Conservation (phyloP, 2,888 invertebrate genomes). For the Archips xylosteana region DNA sequence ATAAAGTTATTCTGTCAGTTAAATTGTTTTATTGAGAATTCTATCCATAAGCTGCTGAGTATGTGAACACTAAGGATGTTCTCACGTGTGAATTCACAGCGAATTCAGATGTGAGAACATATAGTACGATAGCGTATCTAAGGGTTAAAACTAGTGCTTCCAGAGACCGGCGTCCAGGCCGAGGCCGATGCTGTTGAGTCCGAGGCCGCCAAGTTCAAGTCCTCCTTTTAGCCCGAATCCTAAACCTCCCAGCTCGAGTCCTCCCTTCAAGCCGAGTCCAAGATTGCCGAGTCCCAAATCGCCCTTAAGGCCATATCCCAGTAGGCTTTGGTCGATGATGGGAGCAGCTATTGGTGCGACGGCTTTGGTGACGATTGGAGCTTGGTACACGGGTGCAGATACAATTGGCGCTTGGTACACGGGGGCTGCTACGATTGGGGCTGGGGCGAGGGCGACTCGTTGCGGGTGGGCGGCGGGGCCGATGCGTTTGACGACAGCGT, state of each 20-base stretch:
- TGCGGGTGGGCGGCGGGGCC: constrained; percentile 73
- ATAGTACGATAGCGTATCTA: constrained; percentile 45
- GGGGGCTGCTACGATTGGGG: constrained; percentile 46
- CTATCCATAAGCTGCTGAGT: constrained; percentile 43
- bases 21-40: constrained; percentile 45
- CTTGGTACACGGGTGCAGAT: constrained; percentile 29
- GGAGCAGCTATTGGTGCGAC: constrained; percentile 46
- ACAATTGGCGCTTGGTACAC: constrained; percentile 22
- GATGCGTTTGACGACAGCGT: constrained; percentile 76
- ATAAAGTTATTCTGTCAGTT: constrained; percentile 44
- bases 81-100: constrained; percentile 47
- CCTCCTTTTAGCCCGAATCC: constrained; percentile 41
- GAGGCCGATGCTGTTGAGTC: constrained; percentile 39
- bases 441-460: constrained; percentile 46
- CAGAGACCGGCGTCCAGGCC: constrained; percentile 43
- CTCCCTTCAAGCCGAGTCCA: constrained; percentile 45
- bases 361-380: constrained; percentile 14
- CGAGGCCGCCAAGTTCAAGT: constrained; percentile 29
- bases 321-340: constrained; percentile 43
- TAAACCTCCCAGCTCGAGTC: constrained; percentile 43
- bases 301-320: constrained; percentile 46
- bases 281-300: constrained; percentile 46
- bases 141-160: constrained; percentile 51
- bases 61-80: constrained; percentile 47
- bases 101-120: constrained; percentile 50